Conservation (phyloP, 2,113 vertebrate genomes). For the Nycticebus coucang region DNA sequence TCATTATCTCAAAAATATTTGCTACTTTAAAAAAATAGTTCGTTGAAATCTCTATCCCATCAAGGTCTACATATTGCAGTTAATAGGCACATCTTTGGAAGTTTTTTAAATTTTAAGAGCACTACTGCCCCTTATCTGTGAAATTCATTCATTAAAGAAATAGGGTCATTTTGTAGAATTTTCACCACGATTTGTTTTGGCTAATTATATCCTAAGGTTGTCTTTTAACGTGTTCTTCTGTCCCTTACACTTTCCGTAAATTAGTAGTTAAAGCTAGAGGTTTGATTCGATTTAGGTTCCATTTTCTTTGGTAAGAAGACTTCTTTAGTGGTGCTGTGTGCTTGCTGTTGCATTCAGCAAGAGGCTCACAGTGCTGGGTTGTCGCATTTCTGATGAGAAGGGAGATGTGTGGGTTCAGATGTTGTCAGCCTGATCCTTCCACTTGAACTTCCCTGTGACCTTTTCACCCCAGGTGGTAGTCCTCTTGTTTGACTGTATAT, state of each 20-base stretch:
- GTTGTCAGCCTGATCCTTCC: background rate
- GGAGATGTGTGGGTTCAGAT: background rate
- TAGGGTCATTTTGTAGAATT: background rate
- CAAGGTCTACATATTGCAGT: background rate
- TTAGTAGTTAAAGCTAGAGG: background rate
- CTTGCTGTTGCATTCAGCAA: background rate
- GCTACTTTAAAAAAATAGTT: background rate
- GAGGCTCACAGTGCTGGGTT: background rate
- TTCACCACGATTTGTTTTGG: background rate
- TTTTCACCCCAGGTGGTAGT: background rate
- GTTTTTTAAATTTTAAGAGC: background rate
- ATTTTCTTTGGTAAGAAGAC: background rate
- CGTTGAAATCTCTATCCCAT: background rate
- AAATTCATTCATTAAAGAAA: constrained; percentile 20
- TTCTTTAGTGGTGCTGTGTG: background rate
- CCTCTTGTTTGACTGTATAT: background rate
- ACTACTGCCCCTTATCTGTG: background rate
- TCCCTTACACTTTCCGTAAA: constrained; percentile 10
- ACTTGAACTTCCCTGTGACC: background rate
- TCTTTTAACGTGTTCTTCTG: background rate
- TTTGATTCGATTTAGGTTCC: background rate
- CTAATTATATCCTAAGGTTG: background rate
- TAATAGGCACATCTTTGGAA: constrained; percentile 39
- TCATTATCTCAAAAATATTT: constrained; percentile 48
- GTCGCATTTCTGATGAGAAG: background rate